Percentiles rank a stretch among this genome's conserved stretches.
Evolutionary conservation across 2,113 vertebrate species (phyloP).

Genomic region (Edolisoma coerulescens): DNA sequence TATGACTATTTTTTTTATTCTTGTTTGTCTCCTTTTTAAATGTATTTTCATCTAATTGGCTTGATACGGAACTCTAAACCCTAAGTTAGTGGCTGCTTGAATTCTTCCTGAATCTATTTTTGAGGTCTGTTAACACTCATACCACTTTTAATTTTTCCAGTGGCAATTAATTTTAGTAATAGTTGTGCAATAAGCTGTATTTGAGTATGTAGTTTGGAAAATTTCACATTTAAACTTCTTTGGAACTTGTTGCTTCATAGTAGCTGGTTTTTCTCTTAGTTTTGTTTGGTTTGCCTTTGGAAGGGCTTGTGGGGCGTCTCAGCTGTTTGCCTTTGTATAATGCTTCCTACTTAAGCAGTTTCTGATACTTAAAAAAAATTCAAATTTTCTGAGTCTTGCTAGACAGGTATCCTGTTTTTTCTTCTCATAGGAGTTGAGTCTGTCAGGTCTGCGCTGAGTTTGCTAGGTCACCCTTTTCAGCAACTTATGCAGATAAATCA

Average conservation of each 20-base stretch:
- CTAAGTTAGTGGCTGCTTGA: neutral
- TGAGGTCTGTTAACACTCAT: neutral
- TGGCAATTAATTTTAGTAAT: neutral
- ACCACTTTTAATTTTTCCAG: neutral
- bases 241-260: neutral
- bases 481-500: neutral
- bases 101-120: neutral
- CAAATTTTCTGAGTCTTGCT: neutral
- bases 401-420: neutral
- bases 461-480: neutral
- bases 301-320: neutral
- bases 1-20: neutral
- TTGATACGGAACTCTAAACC: neutral
- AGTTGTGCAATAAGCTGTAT: neutral
- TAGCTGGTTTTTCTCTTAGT: neutral
- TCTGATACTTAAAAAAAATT: neutral
- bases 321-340: neutral
- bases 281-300: neutral
- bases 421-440: neutral
- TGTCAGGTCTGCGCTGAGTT: neutral
- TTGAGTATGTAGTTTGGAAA: neutral
- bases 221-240: neutral
- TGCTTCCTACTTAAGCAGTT: neutral
- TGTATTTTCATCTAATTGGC: neutral
- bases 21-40: neutral